phyloP scores from a whole-genome alignment of 2,113 vertebrate genomes.

The Chaetura pelagica region DNA sequence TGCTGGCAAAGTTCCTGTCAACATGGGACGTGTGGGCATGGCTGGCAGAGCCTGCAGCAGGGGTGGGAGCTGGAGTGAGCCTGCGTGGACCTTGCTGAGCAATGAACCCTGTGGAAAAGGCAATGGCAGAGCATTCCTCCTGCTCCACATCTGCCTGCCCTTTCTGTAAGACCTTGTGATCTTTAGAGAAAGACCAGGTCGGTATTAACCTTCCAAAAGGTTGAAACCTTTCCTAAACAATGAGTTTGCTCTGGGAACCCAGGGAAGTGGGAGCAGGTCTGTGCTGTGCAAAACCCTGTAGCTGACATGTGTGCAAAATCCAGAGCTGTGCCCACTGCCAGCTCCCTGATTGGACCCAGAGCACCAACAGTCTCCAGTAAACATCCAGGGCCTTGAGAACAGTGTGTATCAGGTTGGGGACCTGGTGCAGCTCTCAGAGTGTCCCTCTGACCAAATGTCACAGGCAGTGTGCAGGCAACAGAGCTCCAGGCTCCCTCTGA shows the following conservation, averaged over 20 bases:
- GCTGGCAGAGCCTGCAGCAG: neutral
- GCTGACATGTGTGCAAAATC: slow-evolving; percentile 56
- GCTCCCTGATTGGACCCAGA: slow-evolving; percentile 62
- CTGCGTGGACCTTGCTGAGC: neutral
- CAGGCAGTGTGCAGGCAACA: rapidly evolving
- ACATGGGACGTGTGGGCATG: rapidly evolving
- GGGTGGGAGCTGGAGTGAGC: neutral
- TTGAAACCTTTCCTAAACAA: slow-evolving; percentile 71
- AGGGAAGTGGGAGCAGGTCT: neutral
- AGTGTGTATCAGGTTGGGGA: neutral
- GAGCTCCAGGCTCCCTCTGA: neutral
- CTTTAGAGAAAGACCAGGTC: slow-evolving; percentile 39
- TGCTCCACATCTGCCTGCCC: neutral
- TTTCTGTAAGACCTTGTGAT: slow-evolving; percentile 9
- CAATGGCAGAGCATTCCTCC: neutral
- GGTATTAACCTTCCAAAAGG: slow-evolving; percentile 62
- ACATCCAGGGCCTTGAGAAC: slow-evolving; percentile 11
- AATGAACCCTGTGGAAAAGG: neutral
- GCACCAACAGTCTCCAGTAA: slow-evolving; percentile 44
- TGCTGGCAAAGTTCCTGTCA: neutral
- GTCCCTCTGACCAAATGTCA: neutral
- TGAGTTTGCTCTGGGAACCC: neutral
- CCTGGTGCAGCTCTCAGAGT: neutral
- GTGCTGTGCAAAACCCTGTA: slow-evolving; percentile 53
- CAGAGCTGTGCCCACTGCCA: slow-evolving; percentile 48